Evolutionary conservation across 1,140 invertebrate genomes (phyloP).

Genomic region (Drosophila tsacasi): DNA sequence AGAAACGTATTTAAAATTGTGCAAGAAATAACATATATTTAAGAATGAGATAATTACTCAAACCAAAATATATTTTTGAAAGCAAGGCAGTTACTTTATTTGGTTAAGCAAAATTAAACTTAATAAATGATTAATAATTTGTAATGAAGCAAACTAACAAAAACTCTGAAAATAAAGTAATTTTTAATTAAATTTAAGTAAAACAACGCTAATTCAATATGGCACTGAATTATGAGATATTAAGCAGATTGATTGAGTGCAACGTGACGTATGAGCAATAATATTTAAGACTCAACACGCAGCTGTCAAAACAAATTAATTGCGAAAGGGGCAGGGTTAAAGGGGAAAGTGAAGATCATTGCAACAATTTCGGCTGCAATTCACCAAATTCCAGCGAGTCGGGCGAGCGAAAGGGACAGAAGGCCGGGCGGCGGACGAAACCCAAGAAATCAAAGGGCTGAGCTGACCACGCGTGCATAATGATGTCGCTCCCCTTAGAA

Average conservation of each 20-base stretch:
- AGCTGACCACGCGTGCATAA: constrained; percentile 82
- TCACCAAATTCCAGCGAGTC: constrained; percentile 31
- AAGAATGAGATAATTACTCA: too few species aligned
- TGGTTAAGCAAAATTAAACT: too few species aligned
- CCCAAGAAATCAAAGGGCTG: constrained; percentile 47
- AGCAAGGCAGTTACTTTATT: neutral
- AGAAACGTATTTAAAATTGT: too few species aligned
- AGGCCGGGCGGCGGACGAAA: neutral
- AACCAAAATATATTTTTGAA: too few species aligned
- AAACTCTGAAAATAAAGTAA: neutral
- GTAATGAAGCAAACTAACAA: neutral
- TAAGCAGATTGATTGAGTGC: constrained; percentile 30
- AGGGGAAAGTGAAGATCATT: constrained; percentile 12
- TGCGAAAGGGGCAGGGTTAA: neutral
- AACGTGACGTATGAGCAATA: constrained; percentile 49
- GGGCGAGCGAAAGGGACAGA: constrained; percentile 12
- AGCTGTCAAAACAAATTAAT: constrained; percentile 48
- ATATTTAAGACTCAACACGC: constrained; percentile 40
- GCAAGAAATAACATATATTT: too few species aligned
- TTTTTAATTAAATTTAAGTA: neutral
- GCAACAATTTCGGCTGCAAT: constrained; percentile 47
- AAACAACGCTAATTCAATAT: neutral
- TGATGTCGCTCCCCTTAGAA: constrained; percentile 78
- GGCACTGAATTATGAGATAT: neutral
- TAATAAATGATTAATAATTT: neutral